phyloP scores from a whole-genome alignment of 2,113 vertebrate genomes.

The Phalacrocorax pelagicus region DNA sequence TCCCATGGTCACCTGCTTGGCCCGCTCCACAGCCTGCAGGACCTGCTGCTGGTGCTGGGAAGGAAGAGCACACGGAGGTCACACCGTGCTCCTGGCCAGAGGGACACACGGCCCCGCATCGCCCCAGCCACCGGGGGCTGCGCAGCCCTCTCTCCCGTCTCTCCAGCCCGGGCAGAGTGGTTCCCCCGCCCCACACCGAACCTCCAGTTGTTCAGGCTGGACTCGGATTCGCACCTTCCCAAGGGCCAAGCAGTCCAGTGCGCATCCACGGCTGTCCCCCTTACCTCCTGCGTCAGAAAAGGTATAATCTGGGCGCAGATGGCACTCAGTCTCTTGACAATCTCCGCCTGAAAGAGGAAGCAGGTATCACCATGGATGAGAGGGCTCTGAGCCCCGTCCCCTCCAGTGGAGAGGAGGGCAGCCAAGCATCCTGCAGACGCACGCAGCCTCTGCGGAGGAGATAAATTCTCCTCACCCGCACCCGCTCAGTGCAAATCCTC shows the following conservation, averaged over 20 bases:
- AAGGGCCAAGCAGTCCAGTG: rapidly evolving
- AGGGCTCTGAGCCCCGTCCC: not conserved
- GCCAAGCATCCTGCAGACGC: not conserved
- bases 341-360: constrained; percentile 82
- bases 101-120: rapidly evolving
- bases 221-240: rapidly evolving
- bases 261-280: not conserved
- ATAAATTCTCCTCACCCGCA: not conserved
- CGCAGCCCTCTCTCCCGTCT: not conserved
- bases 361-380: not conserved
- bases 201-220: not conserved
- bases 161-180: not conserved
- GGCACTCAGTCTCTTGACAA: constrained; percentile 91
- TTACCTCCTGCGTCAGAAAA: constrained; percentile 94
- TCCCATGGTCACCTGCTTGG: constrained; percentile 92
- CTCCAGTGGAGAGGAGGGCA: not conserved
- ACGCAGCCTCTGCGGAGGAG: not conserved
- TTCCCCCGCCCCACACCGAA: not conserved
- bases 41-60: constrained; percentile 93
- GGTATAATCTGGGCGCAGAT: constrained; percentile 94
- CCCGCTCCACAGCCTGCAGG: constrained; percentile 89
- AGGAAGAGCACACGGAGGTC: not conserved
- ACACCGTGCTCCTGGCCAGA: rapidly evolving
- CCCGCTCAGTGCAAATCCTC: not conserved
- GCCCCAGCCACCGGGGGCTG: rapidly evolving